These are phyloP conservation scores for Subanguina moxae DNA, from an alignment of 1,140 invertebrate species.

Conservation along the genomic window DNA sequence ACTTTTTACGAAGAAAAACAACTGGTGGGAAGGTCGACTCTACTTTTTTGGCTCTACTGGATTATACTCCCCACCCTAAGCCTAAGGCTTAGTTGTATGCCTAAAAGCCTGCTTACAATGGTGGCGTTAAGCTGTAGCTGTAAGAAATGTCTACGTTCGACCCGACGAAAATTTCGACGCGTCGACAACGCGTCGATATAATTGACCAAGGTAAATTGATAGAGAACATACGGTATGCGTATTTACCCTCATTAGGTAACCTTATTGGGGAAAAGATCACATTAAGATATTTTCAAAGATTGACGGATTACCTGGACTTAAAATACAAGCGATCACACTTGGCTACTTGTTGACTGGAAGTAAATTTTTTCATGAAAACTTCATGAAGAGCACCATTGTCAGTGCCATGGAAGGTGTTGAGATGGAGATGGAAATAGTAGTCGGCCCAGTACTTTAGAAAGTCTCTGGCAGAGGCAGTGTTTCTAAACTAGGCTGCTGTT, in stretches of 20 bases:
- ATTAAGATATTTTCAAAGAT: too few relatives aligned
- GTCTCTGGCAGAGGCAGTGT: conserved; percentile 21
- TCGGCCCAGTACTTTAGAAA: conserved; percentile 30
- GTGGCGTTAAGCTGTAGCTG: too few relatives aligned
- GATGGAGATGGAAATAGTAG: conserved; percentile 19
- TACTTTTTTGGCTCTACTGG: too few relatives aligned
- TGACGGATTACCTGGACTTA: neutral
- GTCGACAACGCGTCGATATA: neutral
- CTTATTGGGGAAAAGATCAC: too few relatives aligned
- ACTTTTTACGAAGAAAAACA: too few relatives aligned
- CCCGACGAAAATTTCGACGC: neutral
- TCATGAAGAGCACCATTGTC: conserved; percentile 42
- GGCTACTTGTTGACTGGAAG: neutral
- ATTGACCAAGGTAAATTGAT: neutral
- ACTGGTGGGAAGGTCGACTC: too few relatives aligned
- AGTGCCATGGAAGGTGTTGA: conserved; percentile 36
- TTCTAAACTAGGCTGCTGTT: conserved; percentile 19
- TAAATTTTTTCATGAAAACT: neutral
- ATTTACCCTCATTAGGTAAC: too few relatives aligned
- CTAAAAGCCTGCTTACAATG: too few relatives aligned
- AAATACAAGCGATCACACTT: neutral
- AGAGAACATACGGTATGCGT: too few relatives aligned
- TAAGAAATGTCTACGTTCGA: neutral
- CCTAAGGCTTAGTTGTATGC: too few relatives aligned
- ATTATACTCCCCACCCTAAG: too few relatives aligned